Evolutionary conservation across 2,797 vertebrate genomes (phyloP).

Genomic region (Eulemur mongoz): DNA sequence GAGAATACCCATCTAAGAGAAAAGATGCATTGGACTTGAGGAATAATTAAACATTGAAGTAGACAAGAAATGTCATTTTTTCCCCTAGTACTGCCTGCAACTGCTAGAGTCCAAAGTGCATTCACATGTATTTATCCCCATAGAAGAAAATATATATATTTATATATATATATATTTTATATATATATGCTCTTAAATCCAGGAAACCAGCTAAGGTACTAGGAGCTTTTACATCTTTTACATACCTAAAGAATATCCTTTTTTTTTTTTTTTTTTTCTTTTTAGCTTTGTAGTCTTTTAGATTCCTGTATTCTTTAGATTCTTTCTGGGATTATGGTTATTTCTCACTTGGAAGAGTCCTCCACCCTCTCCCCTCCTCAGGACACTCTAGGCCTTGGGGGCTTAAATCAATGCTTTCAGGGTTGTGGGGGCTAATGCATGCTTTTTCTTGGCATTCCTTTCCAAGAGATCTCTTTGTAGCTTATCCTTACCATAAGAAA

Average conservation of each 20-base stretch:
- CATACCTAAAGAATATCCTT: not conserved
- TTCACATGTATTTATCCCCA: not conserved
- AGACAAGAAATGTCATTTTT: constrained; percentile 8
- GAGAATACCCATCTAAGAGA: not conserved
- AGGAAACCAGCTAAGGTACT: not conserved
- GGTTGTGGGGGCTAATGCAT: not conserved
- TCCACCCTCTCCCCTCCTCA: not conserved
- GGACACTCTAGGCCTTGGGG: not conserved
- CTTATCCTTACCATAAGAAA: not conserved
- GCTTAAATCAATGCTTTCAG: not conserved
- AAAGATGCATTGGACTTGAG: not conserved
- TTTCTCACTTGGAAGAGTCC: not conserved
- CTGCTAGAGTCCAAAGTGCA: not conserved
- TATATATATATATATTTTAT: no score
- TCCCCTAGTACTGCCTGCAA: not conserved
- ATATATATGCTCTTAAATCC: not conserved
- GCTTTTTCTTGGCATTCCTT: not conserved
- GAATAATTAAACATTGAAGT: not conserved
- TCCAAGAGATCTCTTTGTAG: not conserved
- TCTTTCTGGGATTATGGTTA: not conserved
- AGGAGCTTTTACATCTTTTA: not conserved
- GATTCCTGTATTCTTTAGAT: not conserved
- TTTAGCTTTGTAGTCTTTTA: not conserved
- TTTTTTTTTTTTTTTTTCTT: not conserved
- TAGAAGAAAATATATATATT: not conserved